phyloP scores from a whole-genome alignment of 23 tunicate genomes.

The Halocynthia roretzi region DNA sequence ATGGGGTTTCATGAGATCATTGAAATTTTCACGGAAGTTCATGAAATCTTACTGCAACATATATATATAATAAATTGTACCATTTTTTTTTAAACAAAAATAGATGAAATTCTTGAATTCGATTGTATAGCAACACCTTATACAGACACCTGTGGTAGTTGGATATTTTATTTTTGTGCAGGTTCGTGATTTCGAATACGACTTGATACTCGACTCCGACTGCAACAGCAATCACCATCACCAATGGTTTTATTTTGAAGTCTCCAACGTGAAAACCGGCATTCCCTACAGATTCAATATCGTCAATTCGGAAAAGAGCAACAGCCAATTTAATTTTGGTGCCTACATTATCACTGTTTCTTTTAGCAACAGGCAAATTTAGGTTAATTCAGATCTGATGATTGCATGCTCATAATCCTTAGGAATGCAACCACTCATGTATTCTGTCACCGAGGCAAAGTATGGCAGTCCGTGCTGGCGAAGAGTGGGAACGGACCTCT shows the following conservation, averaged over 20 bases:
- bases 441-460: slow-evolving; percentile 72
- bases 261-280: slow-evolving; percentile 40
- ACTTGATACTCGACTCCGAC: slow-evolving; percentile 82
- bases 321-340: slow-evolving; percentile 37
- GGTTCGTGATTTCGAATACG: slow-evolving; percentile 85
- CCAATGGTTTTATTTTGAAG: slow-evolving; percentile 99
- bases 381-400: too few species aligned
- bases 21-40: too few species aligned
- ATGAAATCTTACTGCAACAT: neutral
- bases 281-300: slow-evolving; percentile 75
- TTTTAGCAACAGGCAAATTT: too few species aligned
- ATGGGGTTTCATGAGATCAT: too few species aligned
- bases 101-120: too few species aligned
- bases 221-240: slow-evolving; percentile 81
- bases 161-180: neutral
- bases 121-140: too few species aligned
- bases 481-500: slow-evolving; percentile 62
- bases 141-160: too few species aligned
- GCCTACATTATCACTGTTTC: neutral
- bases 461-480: slow-evolving; percentile 80
- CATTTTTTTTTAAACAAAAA: too few species aligned
- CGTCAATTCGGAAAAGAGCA: slow-evolving; percentile 94
- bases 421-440: slow-evolving; percentile 99
- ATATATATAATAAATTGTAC: neutral
- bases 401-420: neutral